These are phyloP conservation scores for Schmidtea mediterranea DNA, from an alignment of 1,140 invertebrate genomes.

Conservation along the genomic window DNA sequence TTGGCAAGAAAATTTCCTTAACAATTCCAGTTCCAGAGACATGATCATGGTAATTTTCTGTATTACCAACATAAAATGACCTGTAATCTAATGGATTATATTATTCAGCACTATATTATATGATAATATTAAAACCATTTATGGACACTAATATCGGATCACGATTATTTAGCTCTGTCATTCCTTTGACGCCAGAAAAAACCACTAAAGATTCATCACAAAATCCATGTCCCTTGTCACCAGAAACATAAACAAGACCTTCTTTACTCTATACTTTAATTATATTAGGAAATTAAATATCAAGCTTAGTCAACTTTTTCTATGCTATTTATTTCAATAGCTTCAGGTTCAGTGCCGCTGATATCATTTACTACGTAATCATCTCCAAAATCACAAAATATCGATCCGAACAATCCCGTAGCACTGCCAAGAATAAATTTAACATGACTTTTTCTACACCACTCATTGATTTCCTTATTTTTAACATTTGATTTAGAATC, in stretches of 20 bases:
- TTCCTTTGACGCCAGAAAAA: conserved; percentile 71
- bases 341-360: background rate
- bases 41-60: conserved; percentile 35
- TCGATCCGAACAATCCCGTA: conserved; percentile 51
- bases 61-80: conserved; percentile 84
- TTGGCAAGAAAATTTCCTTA: too few relatives aligned
- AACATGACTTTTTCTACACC: conserved; percentile 47
- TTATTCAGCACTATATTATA: too few relatives aligned
- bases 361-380: conserved; percentile 1
- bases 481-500: too few relatives aligned
- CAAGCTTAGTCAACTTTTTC: background rate
- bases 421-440: conserved; percentile 66
- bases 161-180: conserved; percentile 71
- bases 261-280: conserved; percentile 25
- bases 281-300: too few relatives aligned
- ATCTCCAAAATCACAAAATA: conserved; percentile 6
- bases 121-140: too few relatives aligned
- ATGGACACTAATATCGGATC: conserved; percentile 59
- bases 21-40: conserved; percentile 38
- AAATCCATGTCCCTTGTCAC: conserved; percentile 29
- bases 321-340: background rate
- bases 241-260: conserved; percentile 33
- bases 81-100: too few relatives aligned
- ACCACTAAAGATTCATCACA: conserved; percentile 82
- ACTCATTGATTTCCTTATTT: too few relatives aligned